Evolutionary conservation across 2,888 invertebrate species (phyloP).

Genomic region (Hipparchia sbordonii): DNA sequence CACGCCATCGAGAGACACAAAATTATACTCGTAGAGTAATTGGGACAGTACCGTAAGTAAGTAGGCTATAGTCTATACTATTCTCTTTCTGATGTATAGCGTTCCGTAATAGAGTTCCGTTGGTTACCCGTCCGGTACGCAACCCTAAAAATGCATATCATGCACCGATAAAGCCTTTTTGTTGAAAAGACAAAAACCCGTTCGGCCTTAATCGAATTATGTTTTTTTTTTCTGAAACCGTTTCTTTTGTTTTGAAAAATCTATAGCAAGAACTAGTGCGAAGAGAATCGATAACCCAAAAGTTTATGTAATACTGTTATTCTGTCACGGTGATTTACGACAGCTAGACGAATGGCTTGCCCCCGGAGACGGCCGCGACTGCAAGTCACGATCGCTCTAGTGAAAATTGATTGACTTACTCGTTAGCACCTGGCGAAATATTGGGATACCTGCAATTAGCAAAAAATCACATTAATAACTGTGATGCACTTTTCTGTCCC

Average conservation of each 20-base stretch:
- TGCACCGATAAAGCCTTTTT: neutral
- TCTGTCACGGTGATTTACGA: constrained; percentile 33
- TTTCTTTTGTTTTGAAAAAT: constrained; percentile 7
- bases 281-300: constrained; percentile 20
- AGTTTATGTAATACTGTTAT: constrained; percentile 25
- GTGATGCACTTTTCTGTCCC: too few species aligned
- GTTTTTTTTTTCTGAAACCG: neutral
- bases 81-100: too few species aligned
- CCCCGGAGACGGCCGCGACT: constrained; percentile 32
- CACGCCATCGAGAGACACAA: too few species aligned
- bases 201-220: constrained; percentile 4
- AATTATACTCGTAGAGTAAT: too few species aligned
- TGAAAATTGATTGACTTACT: constrained; percentile 36
- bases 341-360: constrained; percentile 33
- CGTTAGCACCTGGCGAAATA: constrained; percentile 17
- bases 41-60: too few species aligned
- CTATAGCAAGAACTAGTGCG: constrained; percentile 11
- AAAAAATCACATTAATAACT: neutral
- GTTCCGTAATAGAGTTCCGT: too few species aligned
- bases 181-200: neutral
- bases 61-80: too few species aligned
- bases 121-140: too few species aligned
- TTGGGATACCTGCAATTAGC: constrained; percentile 4
- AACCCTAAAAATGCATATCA: too few species aligned
- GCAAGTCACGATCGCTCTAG: constrained; percentile 29